A percentile compares a stretch with the other conserved stretches of the same genome.
phyloP scores from a whole-genome alignment of 2,113 vertebrate genomes.

The Erythrocebus patas region DNA sequence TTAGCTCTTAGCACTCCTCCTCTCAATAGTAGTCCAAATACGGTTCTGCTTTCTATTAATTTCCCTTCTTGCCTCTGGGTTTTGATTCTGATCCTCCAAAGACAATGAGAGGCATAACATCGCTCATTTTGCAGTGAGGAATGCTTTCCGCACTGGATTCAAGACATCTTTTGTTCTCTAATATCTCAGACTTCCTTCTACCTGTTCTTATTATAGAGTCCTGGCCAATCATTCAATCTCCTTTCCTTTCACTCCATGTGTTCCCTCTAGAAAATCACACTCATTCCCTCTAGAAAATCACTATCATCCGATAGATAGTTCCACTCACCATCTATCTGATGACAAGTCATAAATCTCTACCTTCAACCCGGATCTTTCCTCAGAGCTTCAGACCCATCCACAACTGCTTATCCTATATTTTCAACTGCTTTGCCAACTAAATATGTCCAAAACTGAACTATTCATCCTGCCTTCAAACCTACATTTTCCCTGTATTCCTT shows the following conservation, averaged over 20 bases:
- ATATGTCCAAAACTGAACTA: background rate
- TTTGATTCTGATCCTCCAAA: background rate
- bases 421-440: background rate
- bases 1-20: background rate
- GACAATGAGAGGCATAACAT: background rate
- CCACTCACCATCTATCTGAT: background rate
- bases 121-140: background rate
- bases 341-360: background rate
- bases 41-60: conserved; percentile 1
- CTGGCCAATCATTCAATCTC: background rate
- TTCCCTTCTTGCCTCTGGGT: background rate
- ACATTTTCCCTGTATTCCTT: background rate
- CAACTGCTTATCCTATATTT: background rate
- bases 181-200: background rate
- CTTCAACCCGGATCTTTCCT: background rate
- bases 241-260: background rate
- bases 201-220: background rate
- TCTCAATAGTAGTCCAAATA: background rate
- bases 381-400: background rate
- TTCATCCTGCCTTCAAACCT: background rate
- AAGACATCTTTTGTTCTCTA: background rate
- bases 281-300: background rate
- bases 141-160: background rate
- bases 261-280: background rate
- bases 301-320: background rate